Conservation (phyloP, 1,140 invertebrate genomes). For the Thaumetopoea pityocampa region DNA sequence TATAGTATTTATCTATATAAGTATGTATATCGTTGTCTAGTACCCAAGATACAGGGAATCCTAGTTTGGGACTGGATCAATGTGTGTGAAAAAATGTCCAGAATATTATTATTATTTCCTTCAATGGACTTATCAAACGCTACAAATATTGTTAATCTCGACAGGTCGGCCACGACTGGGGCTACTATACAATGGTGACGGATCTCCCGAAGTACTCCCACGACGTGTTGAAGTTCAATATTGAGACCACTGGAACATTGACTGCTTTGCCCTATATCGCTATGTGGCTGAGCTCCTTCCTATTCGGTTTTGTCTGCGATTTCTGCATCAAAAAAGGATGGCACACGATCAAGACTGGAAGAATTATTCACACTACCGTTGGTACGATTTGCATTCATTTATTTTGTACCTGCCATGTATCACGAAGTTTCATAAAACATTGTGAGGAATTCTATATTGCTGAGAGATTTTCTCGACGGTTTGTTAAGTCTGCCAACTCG, state of each 20-base stretch:
- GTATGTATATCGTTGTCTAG: too few relatives aligned
- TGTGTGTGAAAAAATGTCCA: too few relatives aligned
- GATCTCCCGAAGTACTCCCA: constrained; percentile 94
- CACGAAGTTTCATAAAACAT: too few relatives aligned
- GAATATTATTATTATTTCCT: constrained; percentile 9
- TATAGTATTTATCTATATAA: too few relatives aligned
- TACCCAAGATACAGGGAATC: too few relatives aligned
- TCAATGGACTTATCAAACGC: too few relatives aligned
- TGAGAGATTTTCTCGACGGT: too few relatives aligned
- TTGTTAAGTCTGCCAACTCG: too few relatives aligned
- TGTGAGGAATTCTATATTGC: not conserved
- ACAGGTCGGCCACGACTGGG: constrained; percentile 92
- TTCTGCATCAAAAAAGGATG: constrained; percentile 78
- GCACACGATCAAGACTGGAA: constrained; percentile 79
- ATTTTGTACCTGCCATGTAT: not conserved
- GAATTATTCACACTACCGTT: constrained; percentile 84
- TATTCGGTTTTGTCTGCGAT: constrained; percentile 81
- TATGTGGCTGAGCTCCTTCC: constrained; percentile 83
- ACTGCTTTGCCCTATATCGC: constrained; percentile 83
- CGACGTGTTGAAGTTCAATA: constrained; percentile 88
- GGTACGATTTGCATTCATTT: constrained; percentile 55
- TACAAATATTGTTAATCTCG: too few relatives aligned
- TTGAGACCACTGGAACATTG: constrained; percentile 81
- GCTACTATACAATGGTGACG: constrained; percentile 94
- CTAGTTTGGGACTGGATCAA: too few relatives aligned